These are phyloP conservation scores for Lucilia sericata DNA, from an alignment of 1,140 invertebrate species.

Conservation along the genomic window DNA sequence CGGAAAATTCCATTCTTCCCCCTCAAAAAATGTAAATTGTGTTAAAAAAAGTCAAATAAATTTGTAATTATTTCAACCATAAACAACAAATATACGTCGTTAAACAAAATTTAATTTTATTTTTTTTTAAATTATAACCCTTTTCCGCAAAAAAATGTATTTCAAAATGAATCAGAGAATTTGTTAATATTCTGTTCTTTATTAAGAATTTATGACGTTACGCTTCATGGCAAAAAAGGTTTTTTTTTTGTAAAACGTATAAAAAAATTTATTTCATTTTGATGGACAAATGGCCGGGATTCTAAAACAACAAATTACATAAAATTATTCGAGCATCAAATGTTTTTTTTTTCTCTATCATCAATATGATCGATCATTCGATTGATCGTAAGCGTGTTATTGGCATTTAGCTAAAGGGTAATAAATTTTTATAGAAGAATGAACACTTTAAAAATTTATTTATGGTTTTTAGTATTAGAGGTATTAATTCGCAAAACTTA, in stretches of 20 bases:
- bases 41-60: neutral
- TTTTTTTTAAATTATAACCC: neutral
- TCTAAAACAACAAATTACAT: slow-evolving; percentile 30
- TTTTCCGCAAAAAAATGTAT: neutral
- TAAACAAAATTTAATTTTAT: too few relatives aligned
- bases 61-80: neutral
- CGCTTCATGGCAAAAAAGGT: slow-evolving; percentile 22
- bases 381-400: too few relatives aligned
- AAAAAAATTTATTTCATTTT: neutral
- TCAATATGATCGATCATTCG: neutral
- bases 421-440: neutral
- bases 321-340: slow-evolving; percentile 29
- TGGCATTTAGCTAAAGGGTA: neutral
- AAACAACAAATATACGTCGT: neutral
- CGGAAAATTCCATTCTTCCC: too few relatives aligned
- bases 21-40: too few relatives aligned
- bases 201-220: slow-evolving; percentile 32
- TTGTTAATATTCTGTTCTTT: neutral
- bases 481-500: neutral
- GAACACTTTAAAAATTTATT: neutral
- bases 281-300: slow-evolving; percentile 18
- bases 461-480: neutral
- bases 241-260: neutral
- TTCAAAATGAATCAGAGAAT: slow-evolving; percentile 14
- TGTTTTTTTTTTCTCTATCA: neutral